Base-by-base conservation (phyloP, 2,888 invertebrate species). In the Enoplolaimus lenunculus region DNA sequence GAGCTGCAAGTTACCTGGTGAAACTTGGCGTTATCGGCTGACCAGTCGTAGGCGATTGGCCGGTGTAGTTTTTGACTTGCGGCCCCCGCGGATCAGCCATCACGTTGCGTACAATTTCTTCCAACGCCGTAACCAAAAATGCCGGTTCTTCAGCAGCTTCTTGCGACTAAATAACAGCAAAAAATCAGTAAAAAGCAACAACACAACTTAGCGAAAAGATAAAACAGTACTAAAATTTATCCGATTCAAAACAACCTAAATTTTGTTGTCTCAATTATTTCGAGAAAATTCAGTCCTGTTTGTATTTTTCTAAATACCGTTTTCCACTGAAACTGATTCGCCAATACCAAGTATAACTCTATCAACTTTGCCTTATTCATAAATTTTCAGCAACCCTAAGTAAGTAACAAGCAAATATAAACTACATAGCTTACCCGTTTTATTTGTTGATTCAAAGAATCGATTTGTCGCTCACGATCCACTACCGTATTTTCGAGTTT, bases 71-170 rank as follows among this genome's bases (percentile, higher is more conserved):
- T 21, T 45, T 45, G 21, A 45, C 45, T 21, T 45, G 45, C n/a
- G 64, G 64, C 29, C 30, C 64, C 7, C 33, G 30, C 16, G 64
- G 64, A 62, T 62, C 64, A n/a, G 64, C 64, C 64, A 62, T 30
- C 16, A 62, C 64, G 16, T 16, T 16, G n/a, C 30, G 30, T 30
- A 62, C 64, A 7, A 62, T 30, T 62, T 62, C 64, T 16, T 31
- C 30, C 64, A 62, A 62, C 29, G 64, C 64, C 33, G 64, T 30
- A 30, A 30, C 64, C 64, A 62, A 62, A 62, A 30, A 62, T 16
- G 64, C 64, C 7, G 64, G 64, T 31, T 62, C 64, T 16, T 62
- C 64, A 62, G 30, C 30, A 7, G 29, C 64, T 62, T 62, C 30
- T 31, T 62, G 13, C 7, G 33, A 30, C 64, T 62, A 62, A 62